Base-by-base conservation (phyloP, 2,113 vertebrate genomes). In the Pygoscelis antarcticus region DNA sequence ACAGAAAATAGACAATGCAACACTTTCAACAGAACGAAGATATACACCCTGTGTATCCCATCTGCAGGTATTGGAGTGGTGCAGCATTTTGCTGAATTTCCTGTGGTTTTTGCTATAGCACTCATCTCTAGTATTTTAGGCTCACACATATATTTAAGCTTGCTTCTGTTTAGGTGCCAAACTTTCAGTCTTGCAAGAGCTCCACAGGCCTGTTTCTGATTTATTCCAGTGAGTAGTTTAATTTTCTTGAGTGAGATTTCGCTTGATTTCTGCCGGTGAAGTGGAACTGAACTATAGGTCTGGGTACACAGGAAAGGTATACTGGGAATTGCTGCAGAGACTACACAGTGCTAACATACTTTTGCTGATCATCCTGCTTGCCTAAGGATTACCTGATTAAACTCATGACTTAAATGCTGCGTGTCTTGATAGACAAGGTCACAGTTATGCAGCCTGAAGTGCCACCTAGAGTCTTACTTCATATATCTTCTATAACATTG, bases 381-480 rank as follows among this genome's bases (percentile, higher is more conserved):
- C 75, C 92, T 77, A 76, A 90, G 64, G 87, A 89, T 89, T 71
- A 83, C 70, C 79, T 92, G 87, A 92, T 91, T 95, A 94, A 94
- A 93, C 30, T 30, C 75, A 34, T 3, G 30, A 69, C 95, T 93
- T 93, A 97, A 87, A 94, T 94, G 68, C 38, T 82, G 23, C 2
- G 0, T 92, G 36, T 89, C 80, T 96, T 85, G 78, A 93, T 86
- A 84, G 83, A 89, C 64, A 87, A 85, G 90, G 88, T 95, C 95
- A 94, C 65, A 65, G 95, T 97, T 96, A 82, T 12, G 70, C 71
- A 96, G 90, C 91, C 89, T 96, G 93, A 97, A 96, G 92, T 97
- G 94, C 97, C 96, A 97, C 94, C 97, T 96, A 94, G 94, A 98
- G 96, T 91, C 93, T 94, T 88, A n/a, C 68, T 97, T 92, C 81